Evolutionary conservation across 2,797 vertebrate species (phyloP), one percentile per base, ranked within the genome.

Genomic region (Glyptemys insculpta): DNA sequence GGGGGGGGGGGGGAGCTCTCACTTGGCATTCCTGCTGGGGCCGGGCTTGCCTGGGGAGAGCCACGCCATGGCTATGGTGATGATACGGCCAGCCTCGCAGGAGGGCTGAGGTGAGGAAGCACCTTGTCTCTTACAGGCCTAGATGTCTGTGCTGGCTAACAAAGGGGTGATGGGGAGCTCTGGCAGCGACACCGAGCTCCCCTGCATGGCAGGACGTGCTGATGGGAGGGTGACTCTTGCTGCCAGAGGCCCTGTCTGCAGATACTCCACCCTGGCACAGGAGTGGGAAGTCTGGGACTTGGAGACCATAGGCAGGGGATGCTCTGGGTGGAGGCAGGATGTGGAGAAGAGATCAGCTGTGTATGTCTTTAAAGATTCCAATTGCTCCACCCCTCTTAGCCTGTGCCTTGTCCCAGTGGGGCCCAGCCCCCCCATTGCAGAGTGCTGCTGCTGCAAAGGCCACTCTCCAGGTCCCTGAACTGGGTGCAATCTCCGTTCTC

Each of bases 1-100:
- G 53, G 29, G 5, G 41, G 41, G 41, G 41, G 41, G 2, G 1
- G 0, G 3, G n/a, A 65, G n/a, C 34, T 10, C 37, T 23, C 72
- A 34, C 41, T 5, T 19, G 8, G 31, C 34, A 18, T 68, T 37
- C 34, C 18, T 21, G 34, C 62, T 68, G 62, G 81, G 34, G 6
- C 0, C 6, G 65, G 41, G 1, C 47, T 56, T 34, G 29, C 27
- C 2, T 27, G 8, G n/a, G 62, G 34, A 37, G 62, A 68, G 8
- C 8, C 15, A 10, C 18, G 2, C 8, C 3, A 9, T 65, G 62
- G 34, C n/a, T 37, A 19, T 18, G 59, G 59, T 62, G 59, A 18
- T 8, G 7, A 34, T 62, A 16, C 15, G 4, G 31, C 16, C 62
- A n/a, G 34, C 15, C 62, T 65, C 34, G 12, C 9, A 19, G n/a